These are phyloP conservation scores for Cyclina sinensis DNA, from an alignment of 1,140 invertebrate genomes.

Conservation along the genomic window DNA sequence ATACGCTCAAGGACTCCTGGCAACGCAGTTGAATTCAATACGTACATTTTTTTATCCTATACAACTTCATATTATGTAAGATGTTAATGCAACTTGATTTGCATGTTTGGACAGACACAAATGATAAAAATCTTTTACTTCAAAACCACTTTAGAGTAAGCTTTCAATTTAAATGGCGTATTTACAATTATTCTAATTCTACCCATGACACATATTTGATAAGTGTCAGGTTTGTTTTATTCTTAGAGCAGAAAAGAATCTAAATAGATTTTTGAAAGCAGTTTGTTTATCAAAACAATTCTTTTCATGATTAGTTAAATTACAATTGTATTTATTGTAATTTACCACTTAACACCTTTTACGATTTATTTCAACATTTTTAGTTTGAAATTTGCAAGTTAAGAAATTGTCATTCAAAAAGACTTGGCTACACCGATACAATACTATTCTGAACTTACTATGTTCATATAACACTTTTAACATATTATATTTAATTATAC, in stretches of 20 bases:
- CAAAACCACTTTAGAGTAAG: background rate
- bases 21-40: background rate
- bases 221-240: no score
- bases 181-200: background rate
- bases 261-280: background rate
- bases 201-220: background rate
- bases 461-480: no score
- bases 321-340: no score
- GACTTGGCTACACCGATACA: no score
- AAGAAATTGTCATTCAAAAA: no score
- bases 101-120: conserved; percentile 19
- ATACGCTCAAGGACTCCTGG: background rate
- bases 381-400: no score
- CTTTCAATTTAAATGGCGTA: background rate
- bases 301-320: no score
- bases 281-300: background rate
- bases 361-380: no score
- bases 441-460: no score
- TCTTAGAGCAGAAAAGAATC: no score
- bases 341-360: background rate
- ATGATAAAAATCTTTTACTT: conserved; percentile 8
- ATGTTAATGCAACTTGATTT: conserved; percentile 41
- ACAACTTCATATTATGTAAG: background rate
- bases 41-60: background rate
- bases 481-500: no score